Evolutionary conservation across 2,888 invertebrate species (phyloP), one percentile per base, ranked within the genome.

Genomic region (Euclidia mi): DNA sequence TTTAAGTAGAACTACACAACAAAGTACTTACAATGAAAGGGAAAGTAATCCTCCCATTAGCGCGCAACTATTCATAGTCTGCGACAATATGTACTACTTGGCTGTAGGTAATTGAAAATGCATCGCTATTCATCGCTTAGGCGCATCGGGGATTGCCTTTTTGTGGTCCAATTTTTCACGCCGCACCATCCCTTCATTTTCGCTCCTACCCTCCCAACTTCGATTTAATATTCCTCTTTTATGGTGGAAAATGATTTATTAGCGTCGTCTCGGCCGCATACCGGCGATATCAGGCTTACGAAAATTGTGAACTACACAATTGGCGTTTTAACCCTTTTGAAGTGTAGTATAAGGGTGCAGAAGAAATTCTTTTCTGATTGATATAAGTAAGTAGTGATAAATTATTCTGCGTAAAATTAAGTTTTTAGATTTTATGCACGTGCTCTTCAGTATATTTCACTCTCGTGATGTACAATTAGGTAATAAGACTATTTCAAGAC

Each of bases 101-200:
- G 46, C 63, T 44, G 45, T 50, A 49, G 49, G 69, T 89, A 88
- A 90, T 90, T 89, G 88, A 88, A 89, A 89, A 84, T 76, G 79
- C 78, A 81, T 81, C 79, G 77, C 79, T 82, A 84, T 82, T 88
- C 86, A 88, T 85, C 84, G 82, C 81, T 82, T 81, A 76, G 69
- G 71, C 81, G 84, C 85, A 85, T 81, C 76, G 81, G 72, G 83
- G 84, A 88, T 89, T 85, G 87, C 86, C 84, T 85, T 87, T n/a
- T 91, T 90, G 90, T 84, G 85, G 79, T 82, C 86, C 88, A 89
- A 90, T 90, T 92, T 90, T 90, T 91, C 89, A 87, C 87, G 76
- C 78, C 61, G 59, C 44, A 12, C 56, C 55, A 44, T 45, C 70
- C 78, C 82, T 83, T 85, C 85, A 82, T 86, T 88, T 84, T 82